A percentile compares a stretch with the other conserved stretches of the same genome.
phyloP scores from a whole-genome alignment of 2,888 invertebrate genomes.

The Dermolepida albohirtum region DNA sequence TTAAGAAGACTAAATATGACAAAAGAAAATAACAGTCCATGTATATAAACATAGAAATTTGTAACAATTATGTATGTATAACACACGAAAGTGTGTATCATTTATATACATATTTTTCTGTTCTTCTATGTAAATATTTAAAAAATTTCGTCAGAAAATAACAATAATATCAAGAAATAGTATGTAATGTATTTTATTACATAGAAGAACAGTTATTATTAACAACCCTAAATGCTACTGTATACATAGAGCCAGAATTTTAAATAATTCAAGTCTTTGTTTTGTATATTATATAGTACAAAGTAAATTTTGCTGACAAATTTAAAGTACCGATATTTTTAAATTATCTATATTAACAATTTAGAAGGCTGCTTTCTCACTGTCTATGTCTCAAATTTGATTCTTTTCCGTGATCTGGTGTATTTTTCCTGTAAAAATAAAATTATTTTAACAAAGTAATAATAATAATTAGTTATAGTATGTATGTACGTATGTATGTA shows the following conservation, averaged over 20 bases:
- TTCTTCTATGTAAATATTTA: conserved; percentile 40
- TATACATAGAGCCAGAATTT: conserved; percentile 49
- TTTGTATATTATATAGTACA: conserved; percentile 41
- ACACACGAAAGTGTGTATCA: conserved; percentile 59
- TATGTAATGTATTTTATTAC: conserved; percentile 13
- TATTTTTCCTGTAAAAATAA: conserved; percentile 64
- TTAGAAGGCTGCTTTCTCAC: conserved; percentile 49
- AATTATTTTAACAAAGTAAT: background rate
- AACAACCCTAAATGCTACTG: conserved; percentile 48
- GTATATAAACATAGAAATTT: conserved; percentile 58
- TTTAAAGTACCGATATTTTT: conserved; percentile 46
- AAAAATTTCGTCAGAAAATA: conserved; percentile 7
- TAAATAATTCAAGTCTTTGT: conserved; percentile 50
- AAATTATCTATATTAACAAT: conserved; percentile 37
- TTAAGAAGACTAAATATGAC: conserved; percentile 44
- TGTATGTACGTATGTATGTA: too few species aligned
- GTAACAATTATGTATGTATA: conserved; percentile 57
- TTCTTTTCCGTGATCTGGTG: conserved; percentile 66
- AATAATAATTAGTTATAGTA: too few species aligned
- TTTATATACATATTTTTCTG: conserved; percentile 53
- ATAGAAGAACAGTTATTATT: conserved; percentile 33
- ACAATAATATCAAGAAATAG: background rate
- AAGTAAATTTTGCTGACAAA: conserved; percentile 43
- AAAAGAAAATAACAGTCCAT: conserved; percentile 61
- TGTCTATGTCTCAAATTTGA: conserved; percentile 66